Percentiles rank a stretch among this genome's conserved stretches.
phyloP scores from a whole-genome alignment of 1,140 invertebrate genomes.

The Cataglyphis hispanica region DNA sequence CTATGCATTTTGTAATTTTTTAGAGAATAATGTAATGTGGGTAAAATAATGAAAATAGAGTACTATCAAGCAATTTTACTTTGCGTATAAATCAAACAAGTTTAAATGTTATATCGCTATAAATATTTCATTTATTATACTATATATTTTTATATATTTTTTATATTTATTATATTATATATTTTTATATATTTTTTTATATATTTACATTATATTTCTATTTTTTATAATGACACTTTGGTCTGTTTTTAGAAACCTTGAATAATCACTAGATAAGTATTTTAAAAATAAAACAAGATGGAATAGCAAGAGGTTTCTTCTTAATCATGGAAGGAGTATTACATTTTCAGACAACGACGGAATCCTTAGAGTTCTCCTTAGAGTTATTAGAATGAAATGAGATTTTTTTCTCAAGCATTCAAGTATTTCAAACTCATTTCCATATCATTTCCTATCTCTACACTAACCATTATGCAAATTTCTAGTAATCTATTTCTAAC shows the following conservation, averaged over 20 bases:
- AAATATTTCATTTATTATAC: no score
- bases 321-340: conserved; percentile 1
- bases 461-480: conserved; percentile 4
- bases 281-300: neutral
- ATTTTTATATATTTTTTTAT: no score
- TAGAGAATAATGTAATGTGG: neutral
- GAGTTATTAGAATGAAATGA: conserved; percentile 1
- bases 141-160: no score
- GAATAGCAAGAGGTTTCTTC: neutral
- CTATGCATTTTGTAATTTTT: neutral
- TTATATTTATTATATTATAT: no score
- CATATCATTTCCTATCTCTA: neutral
- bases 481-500: conserved; percentile 2
- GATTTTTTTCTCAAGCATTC: neutral
- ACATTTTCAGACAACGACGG: neutral
- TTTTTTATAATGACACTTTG: neutral
- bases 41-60: neutral
- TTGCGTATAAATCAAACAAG: neutral
- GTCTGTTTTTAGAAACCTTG: conserved; percentile 9
- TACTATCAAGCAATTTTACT: conserved; percentile 21
- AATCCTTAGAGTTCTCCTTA: neutral
- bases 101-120: neutral
- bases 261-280: neutral
- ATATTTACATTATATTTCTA: neutral
- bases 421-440: neutral